These are phyloP conservation scores for Henricia sp. DNA, from an alignment of 53 echinoderm and acorn worm genomes.

Conservation along the genomic window DNA sequence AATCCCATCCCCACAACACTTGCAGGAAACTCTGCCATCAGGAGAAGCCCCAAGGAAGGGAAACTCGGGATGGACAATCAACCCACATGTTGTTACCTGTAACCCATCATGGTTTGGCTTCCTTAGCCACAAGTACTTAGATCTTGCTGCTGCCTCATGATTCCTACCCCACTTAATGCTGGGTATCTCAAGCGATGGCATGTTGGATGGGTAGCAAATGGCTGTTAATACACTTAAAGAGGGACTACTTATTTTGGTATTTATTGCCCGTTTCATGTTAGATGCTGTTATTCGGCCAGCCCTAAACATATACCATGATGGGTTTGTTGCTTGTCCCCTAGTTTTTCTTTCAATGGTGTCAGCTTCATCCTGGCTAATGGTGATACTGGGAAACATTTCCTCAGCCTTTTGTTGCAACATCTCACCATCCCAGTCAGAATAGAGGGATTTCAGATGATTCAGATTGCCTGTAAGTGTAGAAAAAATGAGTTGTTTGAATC, in stretches of 20 bases:
- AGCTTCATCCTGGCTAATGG: not conserved
- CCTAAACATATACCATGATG: not conserved
- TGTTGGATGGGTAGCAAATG: no score
- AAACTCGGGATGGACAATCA: not conserved
- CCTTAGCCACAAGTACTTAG: no score
- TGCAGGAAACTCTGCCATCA: no score
- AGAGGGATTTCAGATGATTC: not conserved
- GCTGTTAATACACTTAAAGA: no score
- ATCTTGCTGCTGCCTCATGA: no score
- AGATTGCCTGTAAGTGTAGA: slow-evolving; percentile 13
- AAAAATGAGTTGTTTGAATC: not conserved
- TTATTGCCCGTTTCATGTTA: slow-evolving; percentile 9
- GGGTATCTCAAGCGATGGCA: no score
- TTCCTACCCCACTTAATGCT: no score
- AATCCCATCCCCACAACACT: not conserved
- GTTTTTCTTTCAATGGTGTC: not conserved
- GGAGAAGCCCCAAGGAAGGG: no score
- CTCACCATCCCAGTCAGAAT: no score
- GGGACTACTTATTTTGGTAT: not conserved
- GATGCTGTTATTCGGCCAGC: slow-evolving; percentile 18
- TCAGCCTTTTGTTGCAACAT: not conserved
- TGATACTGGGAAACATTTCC: not conserved
- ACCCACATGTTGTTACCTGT: not conserved
- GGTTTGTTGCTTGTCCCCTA: not conserved
- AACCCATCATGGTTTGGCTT: not conserved